phyloP scores from a whole-genome alignment of 2,113 vertebrate genomes.

The Asarcornis scutulata region DNA sequence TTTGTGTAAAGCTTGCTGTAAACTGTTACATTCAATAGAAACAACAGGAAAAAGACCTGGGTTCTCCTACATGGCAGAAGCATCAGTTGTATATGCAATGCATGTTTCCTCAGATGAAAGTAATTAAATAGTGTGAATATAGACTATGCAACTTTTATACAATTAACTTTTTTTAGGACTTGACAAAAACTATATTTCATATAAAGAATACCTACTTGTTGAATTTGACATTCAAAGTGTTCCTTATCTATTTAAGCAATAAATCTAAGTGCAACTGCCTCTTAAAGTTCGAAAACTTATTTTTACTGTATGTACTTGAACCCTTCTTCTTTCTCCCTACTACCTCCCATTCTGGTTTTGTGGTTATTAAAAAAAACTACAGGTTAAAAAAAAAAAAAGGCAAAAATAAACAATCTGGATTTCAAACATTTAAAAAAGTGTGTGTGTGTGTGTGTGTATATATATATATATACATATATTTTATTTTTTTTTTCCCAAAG shows the following conservation, averaged over 20 bases:
- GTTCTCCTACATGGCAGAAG: neutral
- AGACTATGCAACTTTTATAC: slow-evolving; percentile 60
- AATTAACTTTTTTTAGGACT: slow-evolving; percentile 6
- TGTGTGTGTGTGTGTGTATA: too few species aligned
- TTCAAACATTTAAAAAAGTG: neutral
- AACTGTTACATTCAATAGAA: neutral
- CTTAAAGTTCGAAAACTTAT: neutral
- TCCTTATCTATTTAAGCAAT: slow-evolving; percentile 42
- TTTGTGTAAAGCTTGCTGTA: slow-evolving; percentile 8
- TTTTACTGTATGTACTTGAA: neutral
- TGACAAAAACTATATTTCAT: neutral
- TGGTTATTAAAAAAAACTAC: neutral
- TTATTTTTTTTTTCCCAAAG: neutral
- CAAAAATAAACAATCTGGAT: neutral
- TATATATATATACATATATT: too few species aligned
- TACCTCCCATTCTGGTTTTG: neutral
- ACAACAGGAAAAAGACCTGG: neutral
- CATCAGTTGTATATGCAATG: slow-evolving; percentile 2
- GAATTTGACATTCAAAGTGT: slow-evolving; percentile 23
- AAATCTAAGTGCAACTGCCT: neutral
- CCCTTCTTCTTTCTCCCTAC: neutral
- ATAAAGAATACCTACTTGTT: neutral
- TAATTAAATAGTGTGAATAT: neutral
- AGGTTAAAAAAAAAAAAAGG: neutral
- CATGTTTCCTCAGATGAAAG: slow-evolving; percentile 12